Base-by-base conservation (phyloP, 2,113 vertebrate species). In the Sakesphorus luctuosus region DNA sequence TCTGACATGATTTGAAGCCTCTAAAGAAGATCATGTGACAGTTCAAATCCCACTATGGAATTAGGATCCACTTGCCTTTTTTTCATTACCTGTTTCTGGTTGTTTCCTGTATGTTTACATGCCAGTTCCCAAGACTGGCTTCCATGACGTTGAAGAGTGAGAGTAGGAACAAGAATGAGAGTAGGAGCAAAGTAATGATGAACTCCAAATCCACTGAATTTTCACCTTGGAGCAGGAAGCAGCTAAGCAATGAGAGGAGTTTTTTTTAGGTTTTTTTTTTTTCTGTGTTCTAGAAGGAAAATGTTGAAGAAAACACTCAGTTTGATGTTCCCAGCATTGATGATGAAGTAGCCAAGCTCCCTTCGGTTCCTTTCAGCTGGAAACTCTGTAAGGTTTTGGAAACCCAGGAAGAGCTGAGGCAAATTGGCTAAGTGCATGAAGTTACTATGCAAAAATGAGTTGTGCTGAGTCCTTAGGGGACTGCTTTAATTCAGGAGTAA, bases 401-500 rank as follows among this genome's bases (percentile, higher is more conserved):
- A 86, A 18, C 55, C 67, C 18, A 3, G 40, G 62, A 79, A 62
- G 46, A 74, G 55, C 50, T 38, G 29, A 85, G 67, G 79, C 46
- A 84, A 77, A 90, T 9, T 46, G 85, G n/a, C 74, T 90, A 86
- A 92, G 62, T 69, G 65, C 36, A 59, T 74, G 33, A 84, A 93
- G 90, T 90, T 76, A 77, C 38, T 50, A 67, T 3, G 16, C 90
- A 90, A 69, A 90, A 96, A 89, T 75, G 38, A 91, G 58, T 85
- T 93, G 82, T 76, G 71, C 76, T 69, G 75, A 88, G 69, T 93
- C 88, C 73, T 66, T 66, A 63, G 82, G 87, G 90, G 52, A 59
- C 68, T 84, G 49, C 69, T 93, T 94, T 94, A 94, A 89, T 94
- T 95, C 91, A 73, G 81, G 78, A 95, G 74, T 89, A 95, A 91